phyloP scores from a whole-genome alignment of 2,888 invertebrate genomes.

The Melanchra persicariae region DNA sequence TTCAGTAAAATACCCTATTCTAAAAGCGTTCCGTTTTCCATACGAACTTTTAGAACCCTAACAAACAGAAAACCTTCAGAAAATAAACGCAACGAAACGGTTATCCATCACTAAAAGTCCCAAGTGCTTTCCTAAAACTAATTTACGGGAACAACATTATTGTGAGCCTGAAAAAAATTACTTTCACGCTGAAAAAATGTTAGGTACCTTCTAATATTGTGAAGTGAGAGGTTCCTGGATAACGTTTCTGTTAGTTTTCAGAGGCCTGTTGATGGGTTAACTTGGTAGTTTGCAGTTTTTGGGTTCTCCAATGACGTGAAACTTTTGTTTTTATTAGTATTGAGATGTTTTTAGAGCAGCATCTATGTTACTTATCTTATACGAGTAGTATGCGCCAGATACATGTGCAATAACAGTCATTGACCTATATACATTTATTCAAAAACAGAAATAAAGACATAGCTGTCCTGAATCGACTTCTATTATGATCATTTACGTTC shows the following conservation, averaged over 20 bases:
- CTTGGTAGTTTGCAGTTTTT: background rate
- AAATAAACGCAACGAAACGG: conserved; percentile 59
- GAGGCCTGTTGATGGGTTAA: background rate
- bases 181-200: conserved; percentile 45
- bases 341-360: too few species aligned
- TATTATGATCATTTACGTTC: too few species aligned
- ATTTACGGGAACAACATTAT: conserved; percentile 68
- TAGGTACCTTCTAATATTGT: conserved; percentile 38
- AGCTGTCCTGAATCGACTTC: too few species aligned
- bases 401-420: too few species aligned
- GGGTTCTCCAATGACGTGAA: background rate
- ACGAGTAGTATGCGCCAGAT: too few species aligned
- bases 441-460: too few species aligned
- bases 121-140: conserved; percentile 68
- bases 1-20: too few species aligned
- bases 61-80: conserved; percentile 23
- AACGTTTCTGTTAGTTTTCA: conserved; percentile 12
- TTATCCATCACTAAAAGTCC: conserved; percentile 67
- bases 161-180: conserved; percentile 59
- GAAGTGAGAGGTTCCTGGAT: conserved; percentile 7
- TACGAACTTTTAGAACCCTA: background rate
- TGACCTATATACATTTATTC: too few species aligned
- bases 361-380: too few species aligned
- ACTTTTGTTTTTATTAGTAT: too few species aligned
- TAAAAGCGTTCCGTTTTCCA: too few species aligned